Conservation (phyloP, 53 echinoderm and acorn worm species). For the Stichopus horrens region DNA sequence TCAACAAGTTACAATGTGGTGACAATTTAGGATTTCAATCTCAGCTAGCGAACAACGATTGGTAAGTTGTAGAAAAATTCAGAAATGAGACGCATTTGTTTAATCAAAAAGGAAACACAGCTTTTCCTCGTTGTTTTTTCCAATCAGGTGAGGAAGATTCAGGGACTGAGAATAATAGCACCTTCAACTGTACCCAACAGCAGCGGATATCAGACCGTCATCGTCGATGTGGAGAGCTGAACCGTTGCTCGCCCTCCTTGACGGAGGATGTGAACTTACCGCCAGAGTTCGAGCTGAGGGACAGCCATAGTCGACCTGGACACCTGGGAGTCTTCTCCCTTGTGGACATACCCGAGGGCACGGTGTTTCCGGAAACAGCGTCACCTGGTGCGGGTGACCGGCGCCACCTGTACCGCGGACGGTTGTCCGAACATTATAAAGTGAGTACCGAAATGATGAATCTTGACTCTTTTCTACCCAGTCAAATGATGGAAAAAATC, state of each 20-base stretch:
- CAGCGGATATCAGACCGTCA: no score
- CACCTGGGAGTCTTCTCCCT: constrained; percentile 81
- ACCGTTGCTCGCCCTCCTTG: not conserved
- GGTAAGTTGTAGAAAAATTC: no score
- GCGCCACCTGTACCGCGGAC: not conserved
- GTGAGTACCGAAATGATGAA: not conserved
- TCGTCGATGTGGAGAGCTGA: not conserved
- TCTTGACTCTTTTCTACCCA: no score
- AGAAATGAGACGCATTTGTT: no score
- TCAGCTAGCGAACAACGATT: no score
- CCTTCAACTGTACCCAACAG: not conserved
- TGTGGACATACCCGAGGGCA: constrained; percentile 74
- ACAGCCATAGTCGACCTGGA: constrained; percentile 66
- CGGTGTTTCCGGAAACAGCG: constrained; percentile 52
- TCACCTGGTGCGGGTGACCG: not conserved
- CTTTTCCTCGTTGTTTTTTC: not conserved
- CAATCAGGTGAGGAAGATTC: not conserved
- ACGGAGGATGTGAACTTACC: constrained; percentile 87
- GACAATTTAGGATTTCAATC: no score
- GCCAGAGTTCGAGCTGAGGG: constrained; percentile 86
- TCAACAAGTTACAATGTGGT: no score
- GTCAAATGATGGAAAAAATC: no score
- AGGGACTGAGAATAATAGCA: not conserved
- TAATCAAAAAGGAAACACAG: not conserved
- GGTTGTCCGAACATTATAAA: not conserved